Evolutionary conservation across 2,888 invertebrate genomes (phyloP).

Genomic region (Drosophila anomalata): DNA sequence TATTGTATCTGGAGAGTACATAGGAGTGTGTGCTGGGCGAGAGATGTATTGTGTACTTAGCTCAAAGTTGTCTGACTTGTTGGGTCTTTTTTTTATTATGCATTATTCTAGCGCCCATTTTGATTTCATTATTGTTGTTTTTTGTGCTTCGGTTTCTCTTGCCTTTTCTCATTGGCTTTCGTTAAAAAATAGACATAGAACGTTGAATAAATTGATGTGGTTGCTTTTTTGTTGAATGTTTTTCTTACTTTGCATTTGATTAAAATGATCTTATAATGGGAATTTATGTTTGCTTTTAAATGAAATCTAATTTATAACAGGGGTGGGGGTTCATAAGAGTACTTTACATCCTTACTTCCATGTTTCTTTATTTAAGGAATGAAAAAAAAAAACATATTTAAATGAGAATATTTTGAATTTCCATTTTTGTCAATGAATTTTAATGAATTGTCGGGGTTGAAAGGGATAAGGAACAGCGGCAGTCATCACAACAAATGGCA

Average conservation of each 20-base stretch:
- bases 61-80: constrained; percentile 75
- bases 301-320: constrained; percentile 18
- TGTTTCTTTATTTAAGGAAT: background rate
- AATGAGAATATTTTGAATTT: background rate
- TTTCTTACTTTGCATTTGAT: constrained; percentile 37
- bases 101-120: constrained; percentile 79
- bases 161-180: constrained; percentile 80
- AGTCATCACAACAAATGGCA: constrained; percentile 59
- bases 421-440: constrained; percentile 47
- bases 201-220: constrained; percentile 50
- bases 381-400: background rate
- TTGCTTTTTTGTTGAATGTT: constrained; percentile 50
- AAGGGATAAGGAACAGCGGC: constrained; percentile 12
- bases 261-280: constrained; percentile 54
- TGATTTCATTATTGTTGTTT: constrained; percentile 60
- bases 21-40: constrained; percentile 28
- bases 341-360: background rate
- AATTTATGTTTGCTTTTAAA: constrained; percentile 16
- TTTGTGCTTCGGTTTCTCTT: constrained; percentile 50
- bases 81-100: constrained; percentile 61
- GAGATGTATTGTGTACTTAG: constrained; percentile 50
- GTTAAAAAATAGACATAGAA: constrained; percentile 46
- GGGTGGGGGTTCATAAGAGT: constrained; percentile 1
- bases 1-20: constrained; percentile 11
- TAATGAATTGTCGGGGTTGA: constrained; percentile 47